Evolutionary conservation across 1,140 invertebrate species (phyloP), one percentile per base, ranked within the genome.

Genomic region (Colletes latitarsis): DNA sequence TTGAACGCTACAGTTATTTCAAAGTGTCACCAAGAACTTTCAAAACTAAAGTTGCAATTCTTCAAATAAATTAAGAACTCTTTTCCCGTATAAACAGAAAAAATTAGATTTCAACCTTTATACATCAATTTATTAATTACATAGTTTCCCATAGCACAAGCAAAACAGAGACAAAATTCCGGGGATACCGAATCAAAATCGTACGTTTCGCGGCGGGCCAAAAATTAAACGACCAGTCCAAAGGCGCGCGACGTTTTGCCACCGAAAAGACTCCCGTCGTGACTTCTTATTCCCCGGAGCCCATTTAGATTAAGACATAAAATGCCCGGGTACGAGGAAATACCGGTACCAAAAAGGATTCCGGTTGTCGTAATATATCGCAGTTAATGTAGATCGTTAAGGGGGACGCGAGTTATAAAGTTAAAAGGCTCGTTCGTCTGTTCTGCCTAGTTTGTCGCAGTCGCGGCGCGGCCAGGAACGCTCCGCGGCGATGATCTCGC

Each of bases 401-500:
- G 39, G 62, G 39, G 14, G 21, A 49, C 19, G n/a, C 49, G 14
- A 75, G 60, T 66, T 55, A 55, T 75, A 67, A 75, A 66, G 73
- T 75, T 66, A 75, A 75, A 75, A 75, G 73, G 73, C 39, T 67
- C 66, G 64, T 69, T 69, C 55, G 63, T 68, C 64, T 68, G 52
- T 43, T 58, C 63, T 57, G 64, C 10, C 19, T n/a, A 17, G 55
- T 77, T 58, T 49, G 19, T 30, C 43, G 41, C 19, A 6, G 4
- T 8, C 19, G 19, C 21, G 49, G 17, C 52, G 53, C 19, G 43
- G 15, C n/a, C 17, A 17, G 49, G 5, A 12, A 39, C 60, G 30
- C 17, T 63, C 49, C 55, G 30, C 70, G 58, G 68, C 72, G 39
- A 82, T 82, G 68, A 82, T 82, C 70, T 77, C 68, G 74, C 53